Evolutionary conservation across 1,140 invertebrate genomes (phyloP), one percentile per base, ranked within the genome.

Genomic region (Gonatopus flavifemur): DNA sequence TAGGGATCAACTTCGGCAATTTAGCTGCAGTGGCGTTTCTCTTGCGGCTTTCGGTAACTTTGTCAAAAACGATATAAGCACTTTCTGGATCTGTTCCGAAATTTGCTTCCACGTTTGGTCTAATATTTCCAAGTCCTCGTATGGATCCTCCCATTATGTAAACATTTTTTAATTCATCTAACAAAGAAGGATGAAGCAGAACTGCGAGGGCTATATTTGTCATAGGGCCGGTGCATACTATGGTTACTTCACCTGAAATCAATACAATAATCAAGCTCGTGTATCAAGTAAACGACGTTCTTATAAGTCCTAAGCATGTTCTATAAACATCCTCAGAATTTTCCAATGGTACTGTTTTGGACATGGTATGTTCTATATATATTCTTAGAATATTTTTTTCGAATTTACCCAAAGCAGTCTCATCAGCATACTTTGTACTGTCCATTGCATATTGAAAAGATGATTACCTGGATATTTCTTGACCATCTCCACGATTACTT

Each of bases 1-100:
- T n/a, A n/a, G n/a, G n/a, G n/a, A n/a, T n/a, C n/a, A n/a, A n/a
- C n/a, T n/a, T n/a, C n/a, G n/a, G n/a, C n/a, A n/a, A n/a, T n/a
- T n/a, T n/a, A n/a, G n/a, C n/a, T n/a, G n/a, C n/a, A n/a, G n/a
- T n/a, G n/a, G n/a, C n/a, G n/a, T n/a, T n/a, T n/a, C n/a, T n/a
- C n/a, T n/a, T n/a, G n/a, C n/a, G 58, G 57, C 12, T 53, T 41
- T 62, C 68, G 2, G 50, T 61, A 3, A 65, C 70, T 1, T 55
- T 39, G 39, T 78, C 80, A 0, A 88, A 63, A 5, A 83, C 78
- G 18, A 88, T 80, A 37, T 69, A 72, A 37, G 84, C 82, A 10
- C 84, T 81, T 62, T 86, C 83, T 2, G 86, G 86, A 61, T 88
- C 87, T 39, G 69, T 62, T n/a, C 67, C 64, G 57, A 88, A 88